phyloP scores from a whole-genome alignment of 2,888 invertebrate species.

The Orchestes rusci region DNA sequence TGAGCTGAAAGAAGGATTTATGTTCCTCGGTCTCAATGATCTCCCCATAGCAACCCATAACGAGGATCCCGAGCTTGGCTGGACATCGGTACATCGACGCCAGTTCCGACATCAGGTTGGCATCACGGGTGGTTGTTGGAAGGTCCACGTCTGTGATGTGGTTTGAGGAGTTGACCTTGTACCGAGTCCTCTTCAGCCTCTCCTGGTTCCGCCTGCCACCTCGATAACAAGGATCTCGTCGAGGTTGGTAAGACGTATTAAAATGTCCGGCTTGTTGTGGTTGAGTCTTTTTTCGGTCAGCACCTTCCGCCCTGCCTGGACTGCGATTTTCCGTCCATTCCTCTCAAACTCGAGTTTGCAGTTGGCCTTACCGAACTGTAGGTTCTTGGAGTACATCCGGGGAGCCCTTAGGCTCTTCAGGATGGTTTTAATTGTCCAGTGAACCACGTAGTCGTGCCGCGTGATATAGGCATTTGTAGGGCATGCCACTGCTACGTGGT shows the following conservation, averaged over 20 bases:
- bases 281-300: too few species aligned
- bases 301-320: too few species aligned
- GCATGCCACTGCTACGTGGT: too few species aligned
- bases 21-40: background rate
- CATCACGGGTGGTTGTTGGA: background rate
- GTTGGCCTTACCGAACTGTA: too few species aligned
- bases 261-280: too few species aligned
- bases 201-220: too few species aligned
- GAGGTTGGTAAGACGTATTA: constrained; percentile 4
- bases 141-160: background rate
- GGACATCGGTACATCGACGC: background rate
- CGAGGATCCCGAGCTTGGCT: background rate
- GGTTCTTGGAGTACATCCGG: too few species aligned
- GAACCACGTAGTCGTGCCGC: too few species aligned
- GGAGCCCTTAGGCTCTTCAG: constrained; percentile 12
- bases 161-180: constrained; percentile 1
- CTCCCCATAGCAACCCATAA: too few species aligned
- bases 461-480: too few species aligned
- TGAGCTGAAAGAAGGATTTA: background rate
- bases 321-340: too few species aligned
- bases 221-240: background rate
- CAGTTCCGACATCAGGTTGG: background rate
- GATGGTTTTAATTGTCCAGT: constrained; percentile 19
- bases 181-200: background rate
- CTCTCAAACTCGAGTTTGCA: too few species aligned